Evolutionary conservation across 2,113 vertebrate species (phyloP).

Genomic region (Notothenia coriiceps): DNA sequence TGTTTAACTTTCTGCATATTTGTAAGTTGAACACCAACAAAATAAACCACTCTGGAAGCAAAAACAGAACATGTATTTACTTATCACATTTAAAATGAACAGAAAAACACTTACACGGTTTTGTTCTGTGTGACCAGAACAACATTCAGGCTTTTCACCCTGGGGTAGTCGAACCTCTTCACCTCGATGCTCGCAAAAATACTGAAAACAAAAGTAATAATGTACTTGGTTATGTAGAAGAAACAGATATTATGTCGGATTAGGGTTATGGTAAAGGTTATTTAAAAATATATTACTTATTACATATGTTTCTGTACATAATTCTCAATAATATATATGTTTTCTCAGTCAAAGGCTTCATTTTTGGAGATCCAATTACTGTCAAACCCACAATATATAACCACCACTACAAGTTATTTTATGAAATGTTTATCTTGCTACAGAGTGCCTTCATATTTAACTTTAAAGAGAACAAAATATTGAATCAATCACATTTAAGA

Average conservation of each 20-base stretch:
- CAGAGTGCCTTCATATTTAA: neutral
- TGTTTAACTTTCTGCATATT: neutral
- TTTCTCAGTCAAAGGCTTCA: neutral
- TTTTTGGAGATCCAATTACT: neutral
- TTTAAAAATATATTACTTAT: too few relatives aligned
- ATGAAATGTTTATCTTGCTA: neutral
- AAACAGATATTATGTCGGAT: neutral
- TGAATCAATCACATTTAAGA: too few relatives aligned
- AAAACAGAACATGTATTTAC: neutral
- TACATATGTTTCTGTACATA: neutral
- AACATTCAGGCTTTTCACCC: slow-evolving; percentile 79
- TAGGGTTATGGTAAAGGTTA: neutral
- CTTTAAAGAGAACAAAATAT: too few relatives aligned
- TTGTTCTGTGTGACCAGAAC: slow-evolving; percentile 83
- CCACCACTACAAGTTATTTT: neutral
- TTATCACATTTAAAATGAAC: neutral
- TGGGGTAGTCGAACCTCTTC: slow-evolving; percentile 73
- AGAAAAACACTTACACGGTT: slow-evolving; percentile 51
- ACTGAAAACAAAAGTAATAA: slow-evolving; percentile 69
- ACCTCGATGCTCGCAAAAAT: slow-evolving; percentile 88
- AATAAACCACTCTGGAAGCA: neutral
- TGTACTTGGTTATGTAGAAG: neutral
- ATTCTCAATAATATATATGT: neutral
- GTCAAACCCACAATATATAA: neutral
- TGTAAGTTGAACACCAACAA: neutral